Percentiles rank a stretch among this genome's conserved stretches.
Conservation (phyloP, 2,888 invertebrate species). For the Argyresthia goedartella region DNA sequence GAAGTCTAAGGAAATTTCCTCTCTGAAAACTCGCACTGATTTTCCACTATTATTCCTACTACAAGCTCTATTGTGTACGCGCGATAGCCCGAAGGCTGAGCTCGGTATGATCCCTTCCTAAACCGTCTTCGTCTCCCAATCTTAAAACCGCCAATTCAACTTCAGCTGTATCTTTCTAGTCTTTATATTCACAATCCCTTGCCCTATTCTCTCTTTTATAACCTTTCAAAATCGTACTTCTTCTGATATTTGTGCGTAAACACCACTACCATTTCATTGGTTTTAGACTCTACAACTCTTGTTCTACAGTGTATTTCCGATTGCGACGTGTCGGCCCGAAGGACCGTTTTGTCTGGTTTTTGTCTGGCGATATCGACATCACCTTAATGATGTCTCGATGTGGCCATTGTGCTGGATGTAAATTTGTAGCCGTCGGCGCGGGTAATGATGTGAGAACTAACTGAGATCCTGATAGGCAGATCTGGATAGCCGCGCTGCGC, state of each 20-base stretch:
- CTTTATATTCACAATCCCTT: slow-evolving; percentile 43
- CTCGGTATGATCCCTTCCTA: slow-evolving; percentile 56
- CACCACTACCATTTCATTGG: slow-evolving; percentile 19
- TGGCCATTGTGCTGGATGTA: slow-evolving; percentile 71
- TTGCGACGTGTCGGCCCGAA: slow-evolving; percentile 18
- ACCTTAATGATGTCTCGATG: slow-evolving; percentile 72
- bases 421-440: slow-evolving; percentile 72
- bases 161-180: slow-evolving; percentile 31
- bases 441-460: slow-evolving; percentile 72
- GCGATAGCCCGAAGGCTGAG: slow-evolving; percentile 54
- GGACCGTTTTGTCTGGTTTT: slow-evolving; percentile 31
- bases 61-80: slow-evolving; percentile 57
- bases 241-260: slow-evolving; percentile 30
- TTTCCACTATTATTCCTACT: slow-evolving; percentile 57
- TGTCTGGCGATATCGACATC: slow-evolving; percentile 68
- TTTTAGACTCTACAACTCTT: slow-evolving; percentile 19
- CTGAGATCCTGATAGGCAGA: slow-evolving; percentile 67
- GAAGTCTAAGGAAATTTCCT: background rate
- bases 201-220: slow-evolving; percentile 45
- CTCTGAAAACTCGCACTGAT: slow-evolving; percentile 27
- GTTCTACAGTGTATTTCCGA: slow-evolving; percentile 30
- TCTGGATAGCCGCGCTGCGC: slow-evolving; percentile 58
- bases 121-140: slow-evolving; percentile 38
- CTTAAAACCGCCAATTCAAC: slow-evolving; percentile 25
- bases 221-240: slow-evolving; percentile 47